Conservation (phyloP, 2,888 invertebrate genomes). For the Clanis bilineata region DNA sequence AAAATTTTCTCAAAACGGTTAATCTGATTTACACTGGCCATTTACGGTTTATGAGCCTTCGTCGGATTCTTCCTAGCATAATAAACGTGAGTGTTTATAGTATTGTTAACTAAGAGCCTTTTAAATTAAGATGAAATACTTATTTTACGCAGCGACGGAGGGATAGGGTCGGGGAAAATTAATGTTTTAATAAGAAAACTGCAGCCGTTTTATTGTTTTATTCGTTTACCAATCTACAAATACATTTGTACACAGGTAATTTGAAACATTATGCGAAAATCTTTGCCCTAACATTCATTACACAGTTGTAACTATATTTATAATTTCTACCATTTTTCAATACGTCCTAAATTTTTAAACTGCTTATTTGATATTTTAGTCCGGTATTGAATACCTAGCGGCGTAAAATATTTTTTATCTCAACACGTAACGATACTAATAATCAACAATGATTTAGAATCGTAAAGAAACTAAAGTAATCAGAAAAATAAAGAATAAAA, state of each 20-base stretch:
- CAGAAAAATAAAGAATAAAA: not conserved
- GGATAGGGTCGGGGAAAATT: slow-evolving; percentile 70
- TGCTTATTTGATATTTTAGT: slow-evolving; percentile 27
- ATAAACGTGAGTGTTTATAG: not conserved
- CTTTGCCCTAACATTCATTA: slow-evolving; percentile 71
- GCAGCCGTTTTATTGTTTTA: slow-evolving; percentile 36
- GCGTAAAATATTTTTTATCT: slow-evolving; percentile 29
- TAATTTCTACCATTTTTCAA: slow-evolving; percentile 29
- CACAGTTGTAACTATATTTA: slow-evolving; percentile 52
- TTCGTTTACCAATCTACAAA: slow-evolving; percentile 72
- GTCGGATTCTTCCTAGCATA: not conserved
- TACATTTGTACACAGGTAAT: slow-evolving; percentile 72
- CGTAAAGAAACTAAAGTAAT: not conserved
- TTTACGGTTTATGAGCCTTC: not conserved
- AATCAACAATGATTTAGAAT: slow-evolving; percentile 21
- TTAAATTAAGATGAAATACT: not conserved
- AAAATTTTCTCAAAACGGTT: not conserved
- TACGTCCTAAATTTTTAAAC: slow-evolving; percentile 28
- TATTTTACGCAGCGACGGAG: no score
- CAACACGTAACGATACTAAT: slow-evolving; percentile 25
- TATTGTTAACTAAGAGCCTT: not conserved
- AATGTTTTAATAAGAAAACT: slow-evolving; percentile 16
- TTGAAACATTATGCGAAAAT: slow-evolving; percentile 63
- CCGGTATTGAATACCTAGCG: slow-evolving; percentile 46
- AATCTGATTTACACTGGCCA: not conserved